Conservation (phyloP, 2,888 invertebrate genomes). For the Orchesella flavescens region DNA sequence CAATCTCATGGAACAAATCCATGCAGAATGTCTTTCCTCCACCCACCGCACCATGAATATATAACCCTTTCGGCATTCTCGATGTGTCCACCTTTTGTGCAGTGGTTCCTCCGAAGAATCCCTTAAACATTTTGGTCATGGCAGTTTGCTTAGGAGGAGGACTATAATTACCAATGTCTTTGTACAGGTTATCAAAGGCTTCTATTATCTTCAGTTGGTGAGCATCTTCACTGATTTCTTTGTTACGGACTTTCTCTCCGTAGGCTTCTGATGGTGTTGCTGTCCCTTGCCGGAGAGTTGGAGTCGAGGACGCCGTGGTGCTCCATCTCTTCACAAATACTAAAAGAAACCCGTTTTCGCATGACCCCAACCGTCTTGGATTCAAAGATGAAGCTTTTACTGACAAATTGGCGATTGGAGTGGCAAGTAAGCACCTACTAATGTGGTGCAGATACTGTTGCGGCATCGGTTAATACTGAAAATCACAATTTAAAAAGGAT, state of each 20-base stretch:
- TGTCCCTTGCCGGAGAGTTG: neutral
- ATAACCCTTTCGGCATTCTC: constrained; percentile 83
- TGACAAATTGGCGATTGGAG: neutral
- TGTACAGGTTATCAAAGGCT: constrained; percentile 82
- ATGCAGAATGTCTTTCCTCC: constrained; percentile 99
- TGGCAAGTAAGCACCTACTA: neutral
- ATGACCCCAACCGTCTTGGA: neutral
- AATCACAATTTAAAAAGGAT: too few species aligned
- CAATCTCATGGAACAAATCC: constrained; percentile 96
- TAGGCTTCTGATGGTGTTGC: constrained; percentile 59
- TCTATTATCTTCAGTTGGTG: constrained; percentile 83
- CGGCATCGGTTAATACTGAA: neutral
- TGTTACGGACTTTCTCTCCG: constrained; percentile 68
- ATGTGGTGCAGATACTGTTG: neutral
- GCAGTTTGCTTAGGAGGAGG: constrained; percentile 74
- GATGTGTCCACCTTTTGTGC: constrained; percentile 72
- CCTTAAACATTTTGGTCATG: constrained; percentile 73
- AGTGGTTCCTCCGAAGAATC: constrained; percentile 71
- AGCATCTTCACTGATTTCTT: constrained; percentile 78
- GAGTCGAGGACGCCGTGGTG: neutral
- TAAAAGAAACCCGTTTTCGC: neutral
- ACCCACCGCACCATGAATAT: constrained; percentile 88
- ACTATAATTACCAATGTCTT: constrained; percentile 79
- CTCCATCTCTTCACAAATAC: constrained; percentile 6
- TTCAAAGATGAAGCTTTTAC: neutral